These are phyloP conservation scores for Actinia tenebrosa DNA, from an alignment of 64 coral and sea anemone genomes.

Conservation along the genomic window DNA sequence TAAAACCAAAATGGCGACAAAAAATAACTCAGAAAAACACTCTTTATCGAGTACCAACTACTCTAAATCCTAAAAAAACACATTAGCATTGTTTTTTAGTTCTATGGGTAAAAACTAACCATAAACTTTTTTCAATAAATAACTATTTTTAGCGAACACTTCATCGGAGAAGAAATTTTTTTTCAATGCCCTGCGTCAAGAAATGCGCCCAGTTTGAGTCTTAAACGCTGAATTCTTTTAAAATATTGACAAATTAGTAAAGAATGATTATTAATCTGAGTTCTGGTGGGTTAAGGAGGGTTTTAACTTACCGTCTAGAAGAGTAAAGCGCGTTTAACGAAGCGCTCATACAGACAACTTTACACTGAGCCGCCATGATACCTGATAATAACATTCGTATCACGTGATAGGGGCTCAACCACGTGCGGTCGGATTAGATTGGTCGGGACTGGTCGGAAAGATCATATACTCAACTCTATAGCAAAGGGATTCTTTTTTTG, in stretches of 20 bases:
- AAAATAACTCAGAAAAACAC: background rate
- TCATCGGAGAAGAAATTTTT: background rate
- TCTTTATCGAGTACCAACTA: background rate
- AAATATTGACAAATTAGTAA: background rate
- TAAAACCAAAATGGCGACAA: background rate
- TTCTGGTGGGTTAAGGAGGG: background rate
- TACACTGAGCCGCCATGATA: slow-evolving; percentile 18
- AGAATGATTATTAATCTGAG: background rate
- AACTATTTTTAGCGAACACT: slow-evolving; percentile 5
- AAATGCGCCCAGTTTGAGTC: background rate
- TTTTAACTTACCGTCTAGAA: slow-evolving; percentile 19
- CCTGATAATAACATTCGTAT: slow-evolving; percentile 19
- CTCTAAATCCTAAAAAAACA: background rate
- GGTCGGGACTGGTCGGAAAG: background rate
- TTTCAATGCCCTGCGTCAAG: background rate
- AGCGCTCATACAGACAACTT: background rate
- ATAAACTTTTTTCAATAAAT: background rate
- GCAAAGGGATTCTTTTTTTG: too few species aligned
- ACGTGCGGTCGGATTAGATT: background rate
- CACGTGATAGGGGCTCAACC: background rate
- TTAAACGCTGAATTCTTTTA: background rate
- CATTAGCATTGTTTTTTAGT: background rate
- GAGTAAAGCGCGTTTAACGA: slow-evolving; percentile 17
- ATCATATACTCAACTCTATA: too few species aligned
- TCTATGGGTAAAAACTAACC: background rate